These are phyloP conservation scores for Pachliopta kotzebuea DNA, from an alignment of 2,888 invertebrate species.

Conservation along the genomic window DNA sequence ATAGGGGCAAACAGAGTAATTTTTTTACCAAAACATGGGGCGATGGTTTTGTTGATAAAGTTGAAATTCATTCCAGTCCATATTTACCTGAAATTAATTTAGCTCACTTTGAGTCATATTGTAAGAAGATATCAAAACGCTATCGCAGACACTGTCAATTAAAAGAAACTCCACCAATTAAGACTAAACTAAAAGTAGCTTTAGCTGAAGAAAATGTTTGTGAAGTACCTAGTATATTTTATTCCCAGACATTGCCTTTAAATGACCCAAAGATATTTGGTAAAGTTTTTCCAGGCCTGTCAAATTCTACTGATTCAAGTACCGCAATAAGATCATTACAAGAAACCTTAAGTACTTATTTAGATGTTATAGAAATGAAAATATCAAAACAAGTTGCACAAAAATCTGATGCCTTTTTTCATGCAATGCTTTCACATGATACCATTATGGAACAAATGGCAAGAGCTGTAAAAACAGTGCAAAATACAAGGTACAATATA, in stretches of 20 bases:
- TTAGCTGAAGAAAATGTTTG: constrained; percentile 78
- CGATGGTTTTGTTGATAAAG: constrained; percentile 93
- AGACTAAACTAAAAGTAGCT: constrained; percentile 51
- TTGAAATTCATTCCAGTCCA: constrained; percentile 87
- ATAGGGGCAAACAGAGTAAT: constrained; percentile 92
- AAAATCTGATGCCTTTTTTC: constrained; percentile 98
- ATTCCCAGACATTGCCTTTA: constrained; percentile 88
- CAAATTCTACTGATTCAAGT: constrained; percentile 79
- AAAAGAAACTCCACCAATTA: constrained; percentile 63
- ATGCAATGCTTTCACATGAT: constrained; percentile 99
- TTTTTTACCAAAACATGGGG: constrained; percentile 99
- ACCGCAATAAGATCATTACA: constrained; percentile 86
- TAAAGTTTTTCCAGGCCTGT: constrained; percentile 88
- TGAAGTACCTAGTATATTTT: constrained; percentile 92
- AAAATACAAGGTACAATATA: constrained; percentile 86
- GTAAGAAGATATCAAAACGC: constrained; percentile 87
- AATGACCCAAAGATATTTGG: constrained; percentile 90
- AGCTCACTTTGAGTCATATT: constrained; percentile 92
- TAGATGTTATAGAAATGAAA: constrained; percentile 96
- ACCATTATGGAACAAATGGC: constrained; percentile 97
- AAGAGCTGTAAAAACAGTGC: constrained; percentile 88
- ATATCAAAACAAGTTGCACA: constrained; percentile 96
- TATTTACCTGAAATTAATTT: constrained; percentile 91
- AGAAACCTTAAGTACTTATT: constrained; percentile 95
- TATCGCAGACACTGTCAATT: constrained; percentile 83